Percentiles rank a stretch among this genome's conserved stretches.
Evolutionary conservation across 1,140 invertebrate species (phyloP).

Genomic region (Drosophila serrata): DNA sequence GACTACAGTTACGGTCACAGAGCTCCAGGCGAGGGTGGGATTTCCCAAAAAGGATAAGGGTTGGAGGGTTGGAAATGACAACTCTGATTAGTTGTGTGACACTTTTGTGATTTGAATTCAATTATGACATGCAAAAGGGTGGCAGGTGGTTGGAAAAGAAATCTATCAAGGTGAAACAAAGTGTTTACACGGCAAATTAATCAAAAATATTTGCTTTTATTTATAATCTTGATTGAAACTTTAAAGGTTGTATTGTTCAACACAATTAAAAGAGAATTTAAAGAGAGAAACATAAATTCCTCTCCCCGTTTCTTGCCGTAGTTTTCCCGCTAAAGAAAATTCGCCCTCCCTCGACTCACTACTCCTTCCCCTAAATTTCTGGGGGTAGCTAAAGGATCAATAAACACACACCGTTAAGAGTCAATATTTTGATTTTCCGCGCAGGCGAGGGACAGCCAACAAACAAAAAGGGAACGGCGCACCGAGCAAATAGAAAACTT

Average conservation of each 20-base stretch:
- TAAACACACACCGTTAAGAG: conserved; percentile 69
- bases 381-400: conserved; percentile 48
- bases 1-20: conserved; percentile 26
- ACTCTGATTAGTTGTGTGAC: conserved; percentile 82
- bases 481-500: conserved; percentile 74
- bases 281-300: too few relatives aligned
- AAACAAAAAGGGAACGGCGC: conserved; percentile 59
- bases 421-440: conserved; percentile 76
- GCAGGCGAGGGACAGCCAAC: conserved; percentile 43
- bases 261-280: not conserved
- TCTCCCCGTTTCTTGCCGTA: not conserved
- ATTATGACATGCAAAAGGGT: conserved; percentile 72
- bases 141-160: conserved; percentile 8
- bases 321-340: not conserved
- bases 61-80: conserved; percentile 54
- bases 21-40: not conserved
- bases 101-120: conserved; percentile 81
- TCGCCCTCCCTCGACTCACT: not conserved
- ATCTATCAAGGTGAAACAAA: not conserved
- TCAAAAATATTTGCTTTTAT: not conserved
- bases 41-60: not conserved
- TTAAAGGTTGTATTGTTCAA: not conserved
- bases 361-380: not conserved
- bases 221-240: not conserved
- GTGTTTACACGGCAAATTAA: not conserved